Percentiles rank a stretch among this genome's conserved stretches.
Evolutionary conservation across 2,113 vertebrate genomes (phyloP).

Genomic region (Cricetomys ansorgei): DNA sequence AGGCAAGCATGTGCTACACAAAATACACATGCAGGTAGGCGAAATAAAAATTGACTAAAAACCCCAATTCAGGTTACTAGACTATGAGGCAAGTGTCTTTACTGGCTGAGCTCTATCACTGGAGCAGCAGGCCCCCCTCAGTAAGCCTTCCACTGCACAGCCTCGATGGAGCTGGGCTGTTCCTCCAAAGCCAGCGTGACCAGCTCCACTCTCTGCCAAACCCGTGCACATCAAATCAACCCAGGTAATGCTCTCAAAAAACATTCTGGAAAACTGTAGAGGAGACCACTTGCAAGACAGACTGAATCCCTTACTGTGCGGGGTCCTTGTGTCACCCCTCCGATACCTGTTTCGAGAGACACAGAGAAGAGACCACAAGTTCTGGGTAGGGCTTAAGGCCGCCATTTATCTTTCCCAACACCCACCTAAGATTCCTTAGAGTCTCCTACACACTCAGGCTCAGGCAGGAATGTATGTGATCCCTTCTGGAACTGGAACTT

Average conservation of each 20-base stretch:
- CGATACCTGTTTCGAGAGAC: neutral
- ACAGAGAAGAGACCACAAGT: neutral
- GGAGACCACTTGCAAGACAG: neutral
- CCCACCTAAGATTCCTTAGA: neutral
- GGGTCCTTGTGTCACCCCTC: neutral
- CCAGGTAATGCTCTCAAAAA: neutral
- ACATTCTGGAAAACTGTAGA: neutral
- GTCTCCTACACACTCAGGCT: neutral
- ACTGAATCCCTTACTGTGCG: neutral
- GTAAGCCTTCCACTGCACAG: neutral
- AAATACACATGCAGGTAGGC: neutral
- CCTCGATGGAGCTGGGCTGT: neutral
- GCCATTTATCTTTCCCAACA: neutral
- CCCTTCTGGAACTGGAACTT: neutral
- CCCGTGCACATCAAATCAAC: neutral
- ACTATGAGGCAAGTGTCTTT: neutral
- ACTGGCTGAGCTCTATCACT: too few species aligned
- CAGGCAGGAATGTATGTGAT: neutral
- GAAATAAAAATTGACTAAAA: too few species aligned
- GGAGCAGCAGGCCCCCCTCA: neutral
- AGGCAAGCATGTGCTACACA: neutral
- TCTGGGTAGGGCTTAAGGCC: neutral
- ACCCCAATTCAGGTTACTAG: neutral
- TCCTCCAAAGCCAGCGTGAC: neutral
- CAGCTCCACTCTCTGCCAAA: neutral